These are phyloP conservation scores for Pristionchus maxplancki DNA, from an alignment of 2,888 invertebrate species.

Conservation along the genomic window DNA sequence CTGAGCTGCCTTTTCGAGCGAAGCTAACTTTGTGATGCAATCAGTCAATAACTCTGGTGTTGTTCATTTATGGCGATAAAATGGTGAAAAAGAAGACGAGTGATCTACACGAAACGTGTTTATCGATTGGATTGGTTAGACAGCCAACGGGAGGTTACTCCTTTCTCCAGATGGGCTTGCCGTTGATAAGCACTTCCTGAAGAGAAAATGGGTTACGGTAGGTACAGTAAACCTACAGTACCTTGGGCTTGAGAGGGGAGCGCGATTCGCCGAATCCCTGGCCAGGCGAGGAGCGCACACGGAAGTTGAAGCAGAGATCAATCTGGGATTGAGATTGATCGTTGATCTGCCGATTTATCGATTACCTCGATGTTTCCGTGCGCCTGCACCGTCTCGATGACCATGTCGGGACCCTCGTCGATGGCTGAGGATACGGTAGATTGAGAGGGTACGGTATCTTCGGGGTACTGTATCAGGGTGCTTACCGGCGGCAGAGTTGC, in stretches of 20 bases:
- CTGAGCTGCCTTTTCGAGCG: neutral
- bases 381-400: constrained; percentile 30
- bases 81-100: neutral
- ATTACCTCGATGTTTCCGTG: constrained; percentile 42
- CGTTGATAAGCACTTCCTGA: constrained; percentile 35
- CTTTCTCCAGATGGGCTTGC: constrained; percentile 5
- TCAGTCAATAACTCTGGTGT: neutral
- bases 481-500: neutral
- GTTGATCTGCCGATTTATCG: neutral
- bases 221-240: neutral
- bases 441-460: neutral
- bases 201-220: neutral
- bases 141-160: neutral
- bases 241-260: constrained; percentile 41
- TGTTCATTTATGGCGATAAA: neutral
- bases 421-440: neutral
- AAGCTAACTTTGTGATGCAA: neutral
- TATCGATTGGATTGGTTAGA: neutral
- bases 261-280: constrained; percentile 31
- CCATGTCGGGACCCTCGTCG: constrained; percentile 9
- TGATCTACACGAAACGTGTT: neutral
- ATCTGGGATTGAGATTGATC: neutral
- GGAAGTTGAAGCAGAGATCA: constrained; percentile 42
- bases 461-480: neutral
- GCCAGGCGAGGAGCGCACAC: neutral